Conservation (phyloP, 1,140 invertebrate genomes). For the Drosophila melanica region DNA sequence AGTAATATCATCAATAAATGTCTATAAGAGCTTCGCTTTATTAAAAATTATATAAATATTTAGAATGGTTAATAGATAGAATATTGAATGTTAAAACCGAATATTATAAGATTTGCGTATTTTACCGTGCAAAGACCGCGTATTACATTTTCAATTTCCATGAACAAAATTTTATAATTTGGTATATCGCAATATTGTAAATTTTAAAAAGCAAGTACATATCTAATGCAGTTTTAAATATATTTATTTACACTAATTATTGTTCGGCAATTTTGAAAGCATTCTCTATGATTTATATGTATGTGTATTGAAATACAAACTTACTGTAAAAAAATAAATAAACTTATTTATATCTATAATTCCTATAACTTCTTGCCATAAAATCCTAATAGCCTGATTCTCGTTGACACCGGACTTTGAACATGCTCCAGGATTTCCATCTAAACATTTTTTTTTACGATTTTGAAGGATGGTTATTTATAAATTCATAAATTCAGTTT, state of each 20-base stretch:
- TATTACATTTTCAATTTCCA: constrained; percentile 12
- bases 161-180: constrained; percentile 10
- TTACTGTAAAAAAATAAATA: constrained; percentile 37
- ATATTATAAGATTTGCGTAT: constrained; percentile 22
- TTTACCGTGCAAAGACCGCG: constrained; percentile 21
- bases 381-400: constrained; percentile 83
- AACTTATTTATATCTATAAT: constrained; percentile 24
- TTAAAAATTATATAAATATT: constrained; percentile 43
- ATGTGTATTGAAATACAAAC: constrained; percentile 15
- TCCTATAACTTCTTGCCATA: constrained; percentile 80
- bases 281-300: constrained; percentile 25
- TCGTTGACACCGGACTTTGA: constrained; percentile 83
- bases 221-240: constrained; percentile 38
- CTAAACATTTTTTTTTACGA: constrained; percentile 52
- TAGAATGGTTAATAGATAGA: constrained; percentile 27
- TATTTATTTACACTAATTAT: constrained; percentile 68
- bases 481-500: constrained; percentile 36
- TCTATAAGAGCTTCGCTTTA: constrained; percentile 55
- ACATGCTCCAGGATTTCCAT: constrained; percentile 84
- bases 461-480: constrained; percentile 42
- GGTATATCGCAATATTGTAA: constrained; percentile 6
- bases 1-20: constrained; percentile 58
- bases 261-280: constrained; percentile 50
- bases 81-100: constrained; percentile 39
- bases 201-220: constrained; percentile 32